Evolutionary conservation across 2,113 vertebrate species (phyloP), one percentile per base, ranked within the genome.

Genomic region (Microtus oregoni): DNA sequence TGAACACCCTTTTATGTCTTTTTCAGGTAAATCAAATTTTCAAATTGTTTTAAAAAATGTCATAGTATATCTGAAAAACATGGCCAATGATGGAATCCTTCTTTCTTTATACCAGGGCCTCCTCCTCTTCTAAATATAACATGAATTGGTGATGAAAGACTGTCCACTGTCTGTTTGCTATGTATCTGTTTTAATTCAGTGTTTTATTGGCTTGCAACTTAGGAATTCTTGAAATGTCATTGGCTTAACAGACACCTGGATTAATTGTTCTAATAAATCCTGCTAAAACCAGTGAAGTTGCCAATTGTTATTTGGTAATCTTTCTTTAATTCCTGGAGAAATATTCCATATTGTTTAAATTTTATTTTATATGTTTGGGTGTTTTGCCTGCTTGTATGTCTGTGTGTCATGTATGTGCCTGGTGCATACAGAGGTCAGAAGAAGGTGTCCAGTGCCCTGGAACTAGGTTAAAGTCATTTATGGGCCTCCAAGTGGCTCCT

Each of bases 191-290:
- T 91, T 79, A 91, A 94, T 52, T 89, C 65, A 52, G 38, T 26
- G 20, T 55, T 44, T 81, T 61, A 28, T 50, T 41, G 19, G 76
- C 65, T n/a, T 94, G 30, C 38, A 89, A 92, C 12, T 79, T 68
- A 79, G 75, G 82, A 95, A 96, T 58, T 38, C 11, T 24, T 75
- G 12, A 73, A 95, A 70, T 79, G 32, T 78, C 88, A 85, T 7
- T 32, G 75, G 67, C 82, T 77, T 65, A 87, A 90, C 0, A 20
- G 41, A 17, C 12, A 81, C 63, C 55, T 63, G 6, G 79, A 73
- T 79, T 94, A 77, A 72, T 52, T 91, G 30, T 75, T 95, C 70
- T 83, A 92, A 81, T 67, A 82, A 86, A 77, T 82, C 41, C 65
- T 5, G n/a, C 26, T 76, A 92, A 96, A 94, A n/a, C 30, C 83